A percentile compares a stretch with the other conserved stretches of the same genome.
Evolutionary conservation across 2,888 invertebrate species (phyloP).

Genomic region (Plutella xylostella): DNA sequence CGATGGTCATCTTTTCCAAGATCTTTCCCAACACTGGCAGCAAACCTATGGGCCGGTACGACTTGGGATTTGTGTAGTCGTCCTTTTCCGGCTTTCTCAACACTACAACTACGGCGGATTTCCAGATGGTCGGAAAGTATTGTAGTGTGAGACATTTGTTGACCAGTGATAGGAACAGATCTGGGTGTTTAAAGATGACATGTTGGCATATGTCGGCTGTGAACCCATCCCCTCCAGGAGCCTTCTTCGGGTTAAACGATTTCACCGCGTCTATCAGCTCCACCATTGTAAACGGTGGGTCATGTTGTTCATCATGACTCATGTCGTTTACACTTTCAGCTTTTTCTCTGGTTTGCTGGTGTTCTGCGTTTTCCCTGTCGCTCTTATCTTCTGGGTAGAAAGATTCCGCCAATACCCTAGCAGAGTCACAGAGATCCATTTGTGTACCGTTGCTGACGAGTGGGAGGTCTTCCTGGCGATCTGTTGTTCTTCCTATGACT

Average conservation of each 20-base stretch:
- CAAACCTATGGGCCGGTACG: constrained; percentile 9
- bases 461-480: not conserved
- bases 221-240: constrained; percentile 11
- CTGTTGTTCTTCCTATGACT: not conserved
- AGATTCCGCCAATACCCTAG: constrained; percentile 1
- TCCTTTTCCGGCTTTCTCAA: constrained; percentile 14
- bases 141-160: constrained; percentile 6
- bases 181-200: not conserved
- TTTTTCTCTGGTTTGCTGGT: not conserved
- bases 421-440: not conserved
- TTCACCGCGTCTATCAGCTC: constrained; percentile 1
- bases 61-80: constrained; percentile 7
- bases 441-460: not conserved
- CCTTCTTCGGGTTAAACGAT: constrained; percentile 10
- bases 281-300: constrained; percentile 6
- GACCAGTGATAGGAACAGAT: not conserved
- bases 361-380: not conserved
- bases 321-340: not conserved
- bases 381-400: constrained; percentile 4
- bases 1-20: not conserved
- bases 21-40: constrained; percentile 1
- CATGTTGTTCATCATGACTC: not conserved
- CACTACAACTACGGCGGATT: constrained; percentile 9
- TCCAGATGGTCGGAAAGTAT: constrained; percentile 15
- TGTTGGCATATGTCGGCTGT: constrained; percentile 11